Percentiles rank a stretch among this genome's conserved stretches.
Evolutionary conservation across 2,113 vertebrate species (phyloP).

Genomic region (Xiphias gladius): DNA sequence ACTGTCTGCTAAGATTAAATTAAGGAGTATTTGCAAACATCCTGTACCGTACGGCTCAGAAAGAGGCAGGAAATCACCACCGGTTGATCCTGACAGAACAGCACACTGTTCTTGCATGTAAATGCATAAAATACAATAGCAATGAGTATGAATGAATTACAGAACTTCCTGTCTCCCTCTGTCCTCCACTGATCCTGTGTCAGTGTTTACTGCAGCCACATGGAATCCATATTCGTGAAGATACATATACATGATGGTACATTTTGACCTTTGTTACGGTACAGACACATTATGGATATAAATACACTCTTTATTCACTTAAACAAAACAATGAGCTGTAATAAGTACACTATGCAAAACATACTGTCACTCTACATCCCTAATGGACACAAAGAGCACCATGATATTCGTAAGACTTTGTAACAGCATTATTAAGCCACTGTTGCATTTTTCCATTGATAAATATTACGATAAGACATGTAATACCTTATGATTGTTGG

Average conservation of each 20-base stretch:
- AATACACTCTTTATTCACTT: conserved; percentile 24
- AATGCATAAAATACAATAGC: not conserved
- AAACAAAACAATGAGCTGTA: conserved; percentile 24
- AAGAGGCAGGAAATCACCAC: conserved; percentile 27
- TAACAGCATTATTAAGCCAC: not conserved
- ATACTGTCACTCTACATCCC: not conserved
- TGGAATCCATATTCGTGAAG: conserved; percentile 31
- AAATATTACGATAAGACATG: not conserved
- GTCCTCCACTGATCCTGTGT: conserved; percentile 15
- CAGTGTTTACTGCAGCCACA: conserved; percentile 27
- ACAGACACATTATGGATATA: conserved; percentile 28
- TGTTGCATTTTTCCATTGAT: not conserved
- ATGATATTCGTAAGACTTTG: not conserved
- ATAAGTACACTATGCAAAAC: conserved; percentile 23
- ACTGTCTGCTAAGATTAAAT: too few relatives aligned
- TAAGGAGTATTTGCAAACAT: not conserved
- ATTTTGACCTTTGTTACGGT: conserved; percentile 37
- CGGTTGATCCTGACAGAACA: not conserved
- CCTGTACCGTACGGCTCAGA: not conserved
- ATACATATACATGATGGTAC: conserved; percentile 29
- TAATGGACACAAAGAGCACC: not conserved
- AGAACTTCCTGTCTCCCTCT: not conserved
- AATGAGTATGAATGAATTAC: conserved; percentile 7
- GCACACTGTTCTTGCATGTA: not conserved
- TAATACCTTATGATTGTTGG: not conserved